Conservation (phyloP, 2,888 invertebrate genomes). For the Eupithecia vulgata region DNA sequence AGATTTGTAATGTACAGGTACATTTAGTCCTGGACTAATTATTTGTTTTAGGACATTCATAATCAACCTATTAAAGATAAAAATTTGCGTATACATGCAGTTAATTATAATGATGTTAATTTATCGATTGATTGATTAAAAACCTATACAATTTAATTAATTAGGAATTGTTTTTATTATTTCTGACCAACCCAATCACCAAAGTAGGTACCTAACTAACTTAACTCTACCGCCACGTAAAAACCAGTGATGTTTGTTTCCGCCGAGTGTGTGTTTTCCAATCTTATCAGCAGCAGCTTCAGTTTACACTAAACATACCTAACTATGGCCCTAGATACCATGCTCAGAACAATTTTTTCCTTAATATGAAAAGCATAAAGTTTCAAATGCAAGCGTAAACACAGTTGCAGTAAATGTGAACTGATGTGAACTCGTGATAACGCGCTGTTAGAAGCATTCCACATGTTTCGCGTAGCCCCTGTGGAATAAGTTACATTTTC, state of each 20-base stretch:
- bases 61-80: neutral
- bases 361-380: neutral
- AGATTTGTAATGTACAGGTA: no score
- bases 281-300: constrained; percentile 1
- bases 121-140: neutral
- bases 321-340: neutral
- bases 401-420: neutral
- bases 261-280: neutral
- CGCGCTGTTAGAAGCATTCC: neutral
- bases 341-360: neutral
- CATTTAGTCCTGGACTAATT: neutral
- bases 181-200: neutral
- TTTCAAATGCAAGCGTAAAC: neutral
- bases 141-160: neutral
- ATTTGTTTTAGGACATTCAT: neutral
- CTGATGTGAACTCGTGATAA: neutral
- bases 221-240: neutral
- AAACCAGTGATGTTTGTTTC: neutral
- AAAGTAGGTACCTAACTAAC: neutral
- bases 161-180: neutral
- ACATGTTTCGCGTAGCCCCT: neutral
- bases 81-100: neutral
- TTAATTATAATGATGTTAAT: neutral
- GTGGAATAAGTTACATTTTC: neutral
- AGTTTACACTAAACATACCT: neutral